phyloP scores from a whole-genome alignment of 2,888 invertebrate species.

The Thereva nobilitata region DNA sequence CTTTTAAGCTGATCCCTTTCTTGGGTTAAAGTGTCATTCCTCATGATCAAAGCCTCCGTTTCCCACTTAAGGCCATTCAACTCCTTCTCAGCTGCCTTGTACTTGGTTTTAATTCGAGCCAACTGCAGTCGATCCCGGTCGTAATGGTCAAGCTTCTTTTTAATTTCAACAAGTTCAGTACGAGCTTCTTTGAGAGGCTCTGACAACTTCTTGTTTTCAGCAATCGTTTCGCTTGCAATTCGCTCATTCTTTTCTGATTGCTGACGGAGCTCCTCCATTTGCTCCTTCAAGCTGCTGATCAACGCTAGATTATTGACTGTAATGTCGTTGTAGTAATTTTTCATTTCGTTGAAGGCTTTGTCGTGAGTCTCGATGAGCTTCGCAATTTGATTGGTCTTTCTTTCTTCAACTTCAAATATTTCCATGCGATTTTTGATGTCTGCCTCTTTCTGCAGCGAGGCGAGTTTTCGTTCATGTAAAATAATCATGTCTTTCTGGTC shows the following conservation, averaged over 20 bases:
- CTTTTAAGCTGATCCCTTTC: conserved; percentile 80
- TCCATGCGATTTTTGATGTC: conserved; percentile 78
- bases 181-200: conserved; percentile 75
- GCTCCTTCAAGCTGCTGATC: conserved; percentile 86
- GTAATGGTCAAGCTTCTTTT: conserved; percentile 77
- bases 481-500: too few species aligned
- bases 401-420: conserved; percentile 85
- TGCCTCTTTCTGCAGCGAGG: conserved; percentile 71
- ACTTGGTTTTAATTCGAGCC: conserved; percentile 56
- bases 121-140: conserved; percentile 82
- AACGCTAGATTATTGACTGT: conserved; percentile 89
- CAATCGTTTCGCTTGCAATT: conserved; percentile 61
- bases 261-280: conserved; percentile 74
- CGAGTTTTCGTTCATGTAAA: conserved; percentile 66
- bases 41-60: conserved; percentile 71
- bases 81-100: conserved; percentile 59
- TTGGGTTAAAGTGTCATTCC: conserved; percentile 73
- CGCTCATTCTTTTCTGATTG: conserved; percentile 79
- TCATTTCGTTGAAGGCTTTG: conserved; percentile 83
- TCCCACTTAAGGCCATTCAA: conserved; percentile 67
- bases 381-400: conserved; percentile 85
- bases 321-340: conserved; percentile 94
- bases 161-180: conserved; percentile 71
- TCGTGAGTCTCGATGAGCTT: conserved; percentile 82
- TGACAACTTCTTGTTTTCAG: conserved; percentile 73